Base-by-base conservation (phyloP, 2,888 invertebrate genomes). In the Drosophila pseudotakahashii region DNA sequence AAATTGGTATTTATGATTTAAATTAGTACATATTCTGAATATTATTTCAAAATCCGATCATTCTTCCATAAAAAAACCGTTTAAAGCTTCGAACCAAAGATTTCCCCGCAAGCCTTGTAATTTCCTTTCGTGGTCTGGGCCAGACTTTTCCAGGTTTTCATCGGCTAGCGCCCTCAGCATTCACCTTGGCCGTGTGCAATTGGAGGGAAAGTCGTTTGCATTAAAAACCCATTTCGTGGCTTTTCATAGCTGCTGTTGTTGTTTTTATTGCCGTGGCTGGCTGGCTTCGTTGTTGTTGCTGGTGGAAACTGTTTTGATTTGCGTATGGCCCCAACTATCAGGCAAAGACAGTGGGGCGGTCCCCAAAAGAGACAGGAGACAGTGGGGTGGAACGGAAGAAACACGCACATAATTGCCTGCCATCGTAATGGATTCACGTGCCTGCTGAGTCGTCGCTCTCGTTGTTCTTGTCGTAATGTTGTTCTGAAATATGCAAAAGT, bases 371-470 rank as follows among this genome's bases (percentile, higher is more conserved):
- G 34, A 47, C 34, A 14, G 30, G 23, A 5, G 37, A 63, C 48
- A 48, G 48, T 48, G 48, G 34, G 34, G 19, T 32, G 50, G 34
- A 30, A 60, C 64, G 53, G 75, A 63, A 58, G 77, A 70, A 47
- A 74, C 85, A 82, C 82, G 79, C 88, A 82, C 79, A 85, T 88
- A 85, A 82, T 82, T 82, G 88, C 82, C 82, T 85, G 85, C 77
- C 84, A 75, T 75, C 88, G 77, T 82, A 88, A 82, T 76, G 88
- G 82, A 67, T 85, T 79, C 78, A 82, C 82, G 88, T 85, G 76
- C 76, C 79, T 70, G 67, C 58, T 48, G 60, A 72, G 44, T 26
- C 54, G 44, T 26, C 54, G 45, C 42, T 75, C 14, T 55, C 61
- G 41, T 42, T 50, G 58, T 55, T 53, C 34, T 52, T 23, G 39